phyloP scores from a whole-genome alignment of 2,113 vertebrate species.

The Melanotaenia duboulayi region DNA sequence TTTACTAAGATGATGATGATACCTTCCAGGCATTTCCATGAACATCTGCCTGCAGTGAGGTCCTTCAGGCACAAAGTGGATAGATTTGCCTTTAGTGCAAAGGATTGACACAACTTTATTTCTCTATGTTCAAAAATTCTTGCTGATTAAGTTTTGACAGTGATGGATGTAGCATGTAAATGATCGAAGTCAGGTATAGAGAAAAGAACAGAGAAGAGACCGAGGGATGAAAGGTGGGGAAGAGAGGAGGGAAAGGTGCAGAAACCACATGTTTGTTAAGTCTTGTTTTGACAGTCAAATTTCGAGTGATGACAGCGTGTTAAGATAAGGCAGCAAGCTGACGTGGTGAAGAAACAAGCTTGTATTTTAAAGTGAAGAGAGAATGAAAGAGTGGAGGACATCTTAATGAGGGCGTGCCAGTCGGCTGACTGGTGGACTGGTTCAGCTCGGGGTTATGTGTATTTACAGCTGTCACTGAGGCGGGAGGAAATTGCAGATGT shows the following conservation, averaged over 20 bases:
- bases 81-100: slow-evolving; percentile 18
- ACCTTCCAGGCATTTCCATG: slow-evolving; percentile 29
- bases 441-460: slow-evolving; percentile 35
- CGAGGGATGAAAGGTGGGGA: slow-evolving; percentile 9
- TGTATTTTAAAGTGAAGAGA: slow-evolving; percentile 5
- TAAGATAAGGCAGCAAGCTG: slow-evolving; percentile 8
- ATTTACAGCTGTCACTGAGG: slow-evolving; percentile 13
- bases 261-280: slow-evolving; percentile 1
- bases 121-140: slow-evolving; percentile 6
- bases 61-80: slow-evolving; percentile 42
- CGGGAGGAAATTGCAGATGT: slow-evolving; percentile 8
- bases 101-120: slow-evolving; percentile 24
- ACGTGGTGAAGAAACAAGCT: slow-evolving; percentile 20
- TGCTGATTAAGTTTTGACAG: neutral
- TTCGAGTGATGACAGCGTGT: slow-evolving; percentile 31
- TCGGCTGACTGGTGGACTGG: slow-evolving; percentile 11
- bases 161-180: slow-evolving; percentile 30
- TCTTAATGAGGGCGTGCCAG: slow-evolving; percentile 26
- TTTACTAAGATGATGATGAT: slow-evolving; percentile 6
- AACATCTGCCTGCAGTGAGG: slow-evolving; percentile 49
- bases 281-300: slow-evolving; percentile 54
- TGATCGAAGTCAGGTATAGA: neutral
- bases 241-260: neutral
- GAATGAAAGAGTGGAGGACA: slow-evolving; percentile 28
- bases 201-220: neutral